Conservation (phyloP, 2,888 invertebrate species). For the Tenthredo livida region DNA sequence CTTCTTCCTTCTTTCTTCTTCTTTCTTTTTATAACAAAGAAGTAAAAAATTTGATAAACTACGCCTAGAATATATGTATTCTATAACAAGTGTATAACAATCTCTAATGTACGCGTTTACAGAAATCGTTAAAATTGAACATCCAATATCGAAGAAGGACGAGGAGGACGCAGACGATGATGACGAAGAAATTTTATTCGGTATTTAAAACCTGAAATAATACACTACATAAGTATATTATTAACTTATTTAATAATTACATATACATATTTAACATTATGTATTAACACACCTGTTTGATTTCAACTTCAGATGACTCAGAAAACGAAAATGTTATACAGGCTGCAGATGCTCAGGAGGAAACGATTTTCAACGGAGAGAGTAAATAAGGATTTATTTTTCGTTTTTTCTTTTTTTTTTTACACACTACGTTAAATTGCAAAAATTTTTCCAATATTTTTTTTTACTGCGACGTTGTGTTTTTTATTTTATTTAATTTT, state of each 20-base stretch:
- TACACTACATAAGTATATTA: no score
- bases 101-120: background rate
- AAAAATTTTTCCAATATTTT: no score
- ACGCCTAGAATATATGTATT: no score
- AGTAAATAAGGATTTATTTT: slow-evolving; percentile 4
- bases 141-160: slow-evolving; percentile 4
- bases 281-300: slow-evolving; percentile 49
- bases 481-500: no score
- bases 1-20: no score
- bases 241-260: no score
- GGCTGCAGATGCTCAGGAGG: slow-evolving; percentile 51
- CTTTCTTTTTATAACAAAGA: no score
- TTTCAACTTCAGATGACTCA: slow-evolving; percentile 27
- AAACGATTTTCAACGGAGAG: slow-evolving; percentile 27
- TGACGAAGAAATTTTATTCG: slow-evolving; percentile 6
- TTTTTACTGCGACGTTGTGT: no score
- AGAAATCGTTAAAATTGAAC: slow-evolving; percentile 42
- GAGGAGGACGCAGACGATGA: background rate
- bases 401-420: no score
- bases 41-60: no score
- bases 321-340: slow-evolving; percentile 40
- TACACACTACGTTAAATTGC: no score
- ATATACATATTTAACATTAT: no score
- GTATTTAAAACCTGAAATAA: background rate
- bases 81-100: background rate